Percentiles rank a stretch among this genome's conserved stretches.
These are phyloP conservation scores for Pimpla rufipes DNA, from an alignment of 2,888 invertebrate species.

Conservation along the genomic window DNA sequence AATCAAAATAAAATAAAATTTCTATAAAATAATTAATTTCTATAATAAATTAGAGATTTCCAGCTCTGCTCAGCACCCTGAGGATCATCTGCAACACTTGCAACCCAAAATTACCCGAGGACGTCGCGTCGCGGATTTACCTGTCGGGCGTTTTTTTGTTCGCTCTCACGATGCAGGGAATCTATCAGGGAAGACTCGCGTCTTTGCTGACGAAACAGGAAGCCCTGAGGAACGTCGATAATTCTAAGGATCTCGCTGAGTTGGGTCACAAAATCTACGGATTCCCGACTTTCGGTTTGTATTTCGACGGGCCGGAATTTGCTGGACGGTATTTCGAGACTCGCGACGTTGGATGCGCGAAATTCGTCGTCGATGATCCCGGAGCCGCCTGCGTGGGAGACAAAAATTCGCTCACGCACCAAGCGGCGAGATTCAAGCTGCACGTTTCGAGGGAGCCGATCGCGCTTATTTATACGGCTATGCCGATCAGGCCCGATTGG, in stretches of 20 bases:
- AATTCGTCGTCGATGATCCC: not conserved
- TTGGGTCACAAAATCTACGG: not conserved
- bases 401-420: not conserved
- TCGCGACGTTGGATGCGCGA: constrained; percentile 5
- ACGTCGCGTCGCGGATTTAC: not conserved
- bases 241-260: not conserved
- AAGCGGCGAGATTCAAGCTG: not conserved
- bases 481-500: constrained; percentile 37
- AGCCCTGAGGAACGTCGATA: not conserved
- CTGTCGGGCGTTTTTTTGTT: not conserved
- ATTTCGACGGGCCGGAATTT: not conserved
- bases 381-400: constrained; percentile 10
- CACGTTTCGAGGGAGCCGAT: not conserved
- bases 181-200: constrained; percentile 10
- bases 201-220: constrained; percentile 1
- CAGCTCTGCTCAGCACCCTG: not conserved
- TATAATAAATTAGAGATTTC: too few species aligned
- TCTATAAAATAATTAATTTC: too few species aligned
- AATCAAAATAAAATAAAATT: too few species aligned
- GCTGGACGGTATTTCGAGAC: not conserved
- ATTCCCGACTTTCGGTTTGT: not conserved
- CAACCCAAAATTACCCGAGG: not conserved
- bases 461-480: too few species aligned
- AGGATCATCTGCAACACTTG: not conserved
- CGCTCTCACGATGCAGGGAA: constrained; percentile 7